Conservation (phyloP, 2,797 vertebrate species). For the Scyliorhinus canicula region DNA sequence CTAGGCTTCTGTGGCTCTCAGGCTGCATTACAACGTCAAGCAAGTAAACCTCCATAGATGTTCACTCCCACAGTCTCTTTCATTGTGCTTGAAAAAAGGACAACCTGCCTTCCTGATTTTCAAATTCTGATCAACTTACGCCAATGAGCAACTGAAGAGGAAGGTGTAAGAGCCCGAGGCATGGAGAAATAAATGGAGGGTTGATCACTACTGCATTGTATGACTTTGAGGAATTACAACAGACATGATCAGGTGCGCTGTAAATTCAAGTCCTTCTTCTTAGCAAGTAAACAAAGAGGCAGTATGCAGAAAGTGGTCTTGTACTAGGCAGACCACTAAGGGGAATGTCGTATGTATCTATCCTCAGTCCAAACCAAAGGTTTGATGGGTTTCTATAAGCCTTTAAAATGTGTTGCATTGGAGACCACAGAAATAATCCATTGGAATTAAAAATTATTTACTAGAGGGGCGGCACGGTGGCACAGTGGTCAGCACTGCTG, state of each 20-base stretch:
- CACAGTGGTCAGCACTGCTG: too few species aligned
- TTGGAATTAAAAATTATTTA: too few species aligned
- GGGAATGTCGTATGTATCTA: neutral
- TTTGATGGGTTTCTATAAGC: neutral
- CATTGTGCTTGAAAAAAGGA: neutral
- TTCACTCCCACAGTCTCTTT: neutral
- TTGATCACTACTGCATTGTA: too few species aligned
- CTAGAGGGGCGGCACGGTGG: too few species aligned
- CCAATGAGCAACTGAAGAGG: neutral
- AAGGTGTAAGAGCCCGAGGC: too few species aligned
- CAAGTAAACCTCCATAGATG: too few species aligned
- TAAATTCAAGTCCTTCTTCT: neutral
- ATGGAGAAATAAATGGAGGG: too few species aligned
- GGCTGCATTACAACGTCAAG: too few species aligned
- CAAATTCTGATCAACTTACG: neutral
- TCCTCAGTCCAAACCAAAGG: neutral
- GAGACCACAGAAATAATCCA: neutral
- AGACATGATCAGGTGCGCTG: neutral
- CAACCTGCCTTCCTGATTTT: neutral
- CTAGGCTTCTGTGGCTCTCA: too few species aligned
- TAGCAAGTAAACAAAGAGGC: neutral
- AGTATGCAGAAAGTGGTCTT: neutral
- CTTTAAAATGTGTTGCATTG: neutral
- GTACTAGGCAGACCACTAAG: neutral
- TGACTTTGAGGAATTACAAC: too few species aligned